A percentile compares a stretch with the other conserved stretches of the same genome.
These are phyloP conservation scores for Urocitellus parryii DNA, from an alignment of 2,113 vertebrate species.

Conservation along the genomic window DNA sequence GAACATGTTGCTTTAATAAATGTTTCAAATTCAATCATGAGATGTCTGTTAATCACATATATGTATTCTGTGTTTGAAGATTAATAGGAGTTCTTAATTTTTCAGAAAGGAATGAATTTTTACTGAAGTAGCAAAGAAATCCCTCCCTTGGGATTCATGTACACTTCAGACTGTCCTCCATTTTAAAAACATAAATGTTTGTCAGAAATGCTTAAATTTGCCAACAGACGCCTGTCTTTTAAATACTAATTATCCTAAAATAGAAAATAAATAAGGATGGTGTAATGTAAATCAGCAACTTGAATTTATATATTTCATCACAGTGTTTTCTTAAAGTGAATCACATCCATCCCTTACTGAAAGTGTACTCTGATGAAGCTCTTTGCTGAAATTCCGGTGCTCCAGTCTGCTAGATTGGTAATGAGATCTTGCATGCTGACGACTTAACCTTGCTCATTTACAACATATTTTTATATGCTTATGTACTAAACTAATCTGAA, in stretches of 20 bases:
- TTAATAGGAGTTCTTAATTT: not conserved
- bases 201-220: not conserved
- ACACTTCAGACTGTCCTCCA: rapidly evolving
- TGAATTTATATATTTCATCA: not conserved
- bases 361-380: not conserved
- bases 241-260: not conserved
- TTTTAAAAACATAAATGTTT: not conserved
- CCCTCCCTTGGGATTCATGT: not conserved
- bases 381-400: not conserved
- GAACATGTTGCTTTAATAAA: not conserved
- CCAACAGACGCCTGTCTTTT: not conserved
- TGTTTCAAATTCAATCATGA: slow-evolving; percentile 29
- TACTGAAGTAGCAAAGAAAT: not conserved
- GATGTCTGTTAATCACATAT: not conserved
- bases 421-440: not conserved
- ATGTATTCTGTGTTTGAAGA: not conserved
- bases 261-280: not conserved
- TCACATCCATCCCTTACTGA: not conserved
- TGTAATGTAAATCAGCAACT: not conserved
- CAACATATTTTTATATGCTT: not conserved
- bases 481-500: slow-evolving; percentile 30
- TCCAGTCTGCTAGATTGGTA: not conserved
- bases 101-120: slow-evolving; percentile 2
- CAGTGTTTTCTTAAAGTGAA: not conserved
- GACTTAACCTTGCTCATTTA: slow-evolving; percentile 31